phyloP scores from a whole-genome alignment of 1,140 invertebrate species.

The Leptestheria dahalacensis region DNA sequence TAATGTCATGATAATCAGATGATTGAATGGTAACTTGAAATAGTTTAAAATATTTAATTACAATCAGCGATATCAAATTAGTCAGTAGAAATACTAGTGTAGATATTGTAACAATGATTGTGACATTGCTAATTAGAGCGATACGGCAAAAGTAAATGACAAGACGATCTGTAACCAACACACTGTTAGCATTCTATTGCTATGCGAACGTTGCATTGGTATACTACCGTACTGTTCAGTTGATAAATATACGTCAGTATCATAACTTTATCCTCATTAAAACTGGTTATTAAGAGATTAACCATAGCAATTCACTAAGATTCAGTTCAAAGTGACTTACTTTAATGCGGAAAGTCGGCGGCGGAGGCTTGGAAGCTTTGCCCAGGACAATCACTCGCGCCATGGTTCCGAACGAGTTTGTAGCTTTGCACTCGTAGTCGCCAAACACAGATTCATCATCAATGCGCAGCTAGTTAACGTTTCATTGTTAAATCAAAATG shows the following conservation, averaged over 20 bases:
- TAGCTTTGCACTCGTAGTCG: slow-evolving; percentile 36
- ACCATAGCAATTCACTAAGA: not conserved
- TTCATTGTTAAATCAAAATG: not conserved
- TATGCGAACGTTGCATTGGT: too few species aligned
- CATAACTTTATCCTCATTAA: not conserved
- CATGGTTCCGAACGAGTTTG: slow-evolving; percentile 34
- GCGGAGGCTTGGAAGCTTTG: slow-evolving; percentile 33
- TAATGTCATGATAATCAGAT: too few species aligned
- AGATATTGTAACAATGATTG: too few species aligned
- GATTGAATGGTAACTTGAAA: too few species aligned
- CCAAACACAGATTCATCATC: slow-evolving; percentile 32
- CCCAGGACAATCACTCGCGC: slow-evolving; percentile 32
- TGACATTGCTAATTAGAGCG: too few species aligned
- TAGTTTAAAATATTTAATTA: too few species aligned
- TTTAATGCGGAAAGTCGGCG: slow-evolving; percentile 24
- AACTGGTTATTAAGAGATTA: not conserved
- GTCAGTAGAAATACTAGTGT: too few species aligned
- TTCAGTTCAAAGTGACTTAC: slow-evolving; percentile 10
- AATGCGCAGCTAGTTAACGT: slow-evolving; percentile 21
- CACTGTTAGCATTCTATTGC: too few species aligned
- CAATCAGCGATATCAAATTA: too few species aligned
- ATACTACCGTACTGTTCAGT: not conserved
- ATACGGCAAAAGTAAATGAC: too few species aligned
- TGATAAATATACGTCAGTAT: not conserved
- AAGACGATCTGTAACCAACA: too few species aligned